These are phyloP conservation scores for Spodoptera litura DNA, from an alignment of 1,140 invertebrate genomes.

Conservation along the genomic window DNA sequence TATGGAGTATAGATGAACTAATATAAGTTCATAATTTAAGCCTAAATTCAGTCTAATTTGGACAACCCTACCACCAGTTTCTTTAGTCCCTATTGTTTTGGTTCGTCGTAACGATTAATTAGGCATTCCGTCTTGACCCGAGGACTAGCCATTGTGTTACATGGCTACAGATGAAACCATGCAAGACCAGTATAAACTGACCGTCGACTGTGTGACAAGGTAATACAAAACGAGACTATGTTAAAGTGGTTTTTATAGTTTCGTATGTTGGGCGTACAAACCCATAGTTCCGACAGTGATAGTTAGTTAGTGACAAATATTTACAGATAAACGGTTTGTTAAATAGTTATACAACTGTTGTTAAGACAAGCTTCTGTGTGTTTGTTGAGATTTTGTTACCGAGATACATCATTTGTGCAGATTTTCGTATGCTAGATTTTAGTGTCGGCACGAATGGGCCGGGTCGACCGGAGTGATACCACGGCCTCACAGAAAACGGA, in stretches of 20 bases:
- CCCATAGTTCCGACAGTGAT: slow-evolving; percentile 15
- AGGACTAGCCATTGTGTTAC: slow-evolving; percentile 3
- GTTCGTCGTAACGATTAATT: slow-evolving; percentile 43
- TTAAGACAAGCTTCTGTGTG: background rate
- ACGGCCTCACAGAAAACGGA: no score
- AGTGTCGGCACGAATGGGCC: no score
- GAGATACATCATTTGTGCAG: no score
- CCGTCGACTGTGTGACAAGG: background rate
- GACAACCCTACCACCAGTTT: slow-evolving; percentile 22
- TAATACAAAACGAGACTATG: no score
- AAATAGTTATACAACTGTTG: background rate
- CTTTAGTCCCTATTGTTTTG: slow-evolving; percentile 25
- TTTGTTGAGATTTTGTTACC: no score
- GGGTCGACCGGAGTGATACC: no score
- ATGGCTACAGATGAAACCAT: background rate
- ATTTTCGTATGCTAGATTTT: no score
- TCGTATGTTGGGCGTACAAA: background rate
- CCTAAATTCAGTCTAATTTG: background rate
- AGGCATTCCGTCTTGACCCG: slow-evolving; percentile 39
- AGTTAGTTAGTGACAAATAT: background rate
- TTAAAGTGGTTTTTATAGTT: no score
- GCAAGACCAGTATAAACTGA: background rate
- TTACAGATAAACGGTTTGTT: slow-evolving; percentile 1
- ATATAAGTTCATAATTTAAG: no score
- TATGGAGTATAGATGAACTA: no score